Evolutionary conservation across 1,140 invertebrate species (phyloP).

Genomic region (Glomeris maerens): DNA sequence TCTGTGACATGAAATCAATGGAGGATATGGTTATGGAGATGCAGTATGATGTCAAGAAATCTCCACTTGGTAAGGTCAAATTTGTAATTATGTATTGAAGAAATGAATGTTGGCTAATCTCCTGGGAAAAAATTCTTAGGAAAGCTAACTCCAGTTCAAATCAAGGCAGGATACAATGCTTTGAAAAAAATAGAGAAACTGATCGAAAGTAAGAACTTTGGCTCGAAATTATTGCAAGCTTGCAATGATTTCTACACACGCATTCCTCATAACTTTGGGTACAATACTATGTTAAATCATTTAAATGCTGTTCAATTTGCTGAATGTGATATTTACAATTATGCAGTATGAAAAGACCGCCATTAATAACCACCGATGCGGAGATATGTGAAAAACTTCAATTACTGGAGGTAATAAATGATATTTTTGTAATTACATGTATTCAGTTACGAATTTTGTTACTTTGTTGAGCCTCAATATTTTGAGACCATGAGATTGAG

Average conservation of each 20-base stretch:
- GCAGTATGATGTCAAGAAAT: slow-evolving; percentile 28
- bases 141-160: slow-evolving; percentile 40
- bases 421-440: no score
- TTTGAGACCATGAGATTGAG: no score
- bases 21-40: slow-evolving; percentile 39
- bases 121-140: slow-evolving; percentile 19
- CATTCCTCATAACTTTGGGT: slow-evolving; percentile 44
- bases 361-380: slow-evolving; percentile 21
- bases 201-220: slow-evolving; percentile 13
- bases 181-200: slow-evolving; percentile 36
- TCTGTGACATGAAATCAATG: slow-evolving; percentile 42
- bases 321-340: neutral
- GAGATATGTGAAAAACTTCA: slow-evolving; percentile 34
- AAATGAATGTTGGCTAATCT: neutral
- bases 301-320: neutral
- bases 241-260: slow-evolving; percentile 44
- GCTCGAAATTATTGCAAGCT: slow-evolving; percentile 22
- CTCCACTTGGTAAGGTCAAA: slow-evolving; percentile 23
- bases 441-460: no score
- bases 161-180: slow-evolving; percentile 38
- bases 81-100: neutral
- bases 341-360: slow-evolving; percentile 22
- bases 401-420: slow-evolving; percentile 32
- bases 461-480: no score
- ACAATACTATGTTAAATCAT: slow-evolving; percentile 21